phyloP scores from a whole-genome alignment of 1,140 invertebrate species.

The Pectinophora gossypiella region DNA sequence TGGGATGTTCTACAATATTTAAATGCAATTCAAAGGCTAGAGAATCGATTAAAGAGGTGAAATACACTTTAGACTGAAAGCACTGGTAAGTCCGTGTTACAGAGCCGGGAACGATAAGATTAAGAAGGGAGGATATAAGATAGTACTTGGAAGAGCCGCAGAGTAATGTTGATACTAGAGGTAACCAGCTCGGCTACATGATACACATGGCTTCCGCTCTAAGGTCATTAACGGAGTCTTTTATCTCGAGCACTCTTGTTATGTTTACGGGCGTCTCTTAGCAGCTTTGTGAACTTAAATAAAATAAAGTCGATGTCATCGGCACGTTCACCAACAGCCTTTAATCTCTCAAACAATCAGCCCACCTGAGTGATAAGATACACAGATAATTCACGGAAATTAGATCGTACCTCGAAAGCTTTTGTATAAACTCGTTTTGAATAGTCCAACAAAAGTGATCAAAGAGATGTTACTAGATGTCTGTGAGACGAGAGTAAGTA shows the following conservation, averaged over 20 bases:
- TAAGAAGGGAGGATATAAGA: no score
- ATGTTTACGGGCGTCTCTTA: conserved; percentile 28
- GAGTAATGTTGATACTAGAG: background rate
- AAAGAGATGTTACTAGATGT: no score
- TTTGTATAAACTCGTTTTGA: no score
- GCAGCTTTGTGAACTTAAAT: conserved; percentile 15
- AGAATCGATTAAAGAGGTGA: no score
- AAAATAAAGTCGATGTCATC: conserved; percentile 17
- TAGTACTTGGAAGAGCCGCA: background rate
- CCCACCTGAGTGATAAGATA: conserved; percentile 18
- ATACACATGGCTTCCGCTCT: background rate
- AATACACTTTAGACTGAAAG: no score
- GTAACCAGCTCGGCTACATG: background rate
- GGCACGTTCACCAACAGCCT: conserved; percentile 19
- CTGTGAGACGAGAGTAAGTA: no score
- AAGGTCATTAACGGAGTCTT: conserved; percentile 19
- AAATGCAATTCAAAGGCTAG: no score
- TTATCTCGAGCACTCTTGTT: conserved; percentile 15
- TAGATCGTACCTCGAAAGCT: no score
- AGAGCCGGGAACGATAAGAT: no score
- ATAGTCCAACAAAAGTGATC: no score
- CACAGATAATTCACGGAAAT: conserved; percentile 19
- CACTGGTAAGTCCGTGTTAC: no score
- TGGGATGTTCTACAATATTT: no score
- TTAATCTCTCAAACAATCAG: conserved; percentile 29